Evolutionary conservation across 2,113 vertebrate genomes (phyloP), one percentile per base, ranked within the genome.

Genomic region (Mustelus asterias): DNA sequence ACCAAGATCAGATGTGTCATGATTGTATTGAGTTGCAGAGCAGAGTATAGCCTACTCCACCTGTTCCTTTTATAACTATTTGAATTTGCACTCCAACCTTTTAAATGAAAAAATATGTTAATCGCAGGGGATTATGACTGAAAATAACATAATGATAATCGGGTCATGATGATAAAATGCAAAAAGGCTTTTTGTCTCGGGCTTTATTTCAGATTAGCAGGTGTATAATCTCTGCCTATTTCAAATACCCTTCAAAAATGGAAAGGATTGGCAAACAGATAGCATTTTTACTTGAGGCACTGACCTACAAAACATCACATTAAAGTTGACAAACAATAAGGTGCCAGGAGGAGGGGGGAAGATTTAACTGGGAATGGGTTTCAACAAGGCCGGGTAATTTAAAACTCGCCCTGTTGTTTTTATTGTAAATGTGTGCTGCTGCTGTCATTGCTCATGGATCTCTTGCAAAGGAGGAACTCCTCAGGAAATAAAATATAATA

Each of bases 261-360:
- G 37, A 41, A 86, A 86, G 41, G 14, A 86, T 86, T 86, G 83
- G 16, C 83, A 33, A 89, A 89, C 13, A 3, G 48, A 58, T 1
- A 58, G 24, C 86, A 89, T 60, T 89, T 89, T 89, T 58, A 89
- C 48, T 89, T 89, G 44, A 89, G 86, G 54, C 86, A 89, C 54
- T 24, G 48, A 33, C 44, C 48, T 58, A 58, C 54, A 89, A 60
- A 54, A 58, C 26, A 11, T 89, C 54, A 89, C 26, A 11, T 29
- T 83, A 37, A 5, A 41, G 14, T 83, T 18, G n/a, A 83, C n/a
- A 83, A 41, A 41, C 78, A 83, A 20, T 86, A 86, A 60, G 48
- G 54, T 11, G 24, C n/a, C 41, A 16, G 37, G 0, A 9, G n/a
- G n/a, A 3, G 14, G 16, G n/a, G 14, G 16, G 16, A 6, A 6